Evolutionary conservation across 92 coral and sea anemone genomes (phyloP).

Genomic region (Chrysogorgia sp.): DNA sequence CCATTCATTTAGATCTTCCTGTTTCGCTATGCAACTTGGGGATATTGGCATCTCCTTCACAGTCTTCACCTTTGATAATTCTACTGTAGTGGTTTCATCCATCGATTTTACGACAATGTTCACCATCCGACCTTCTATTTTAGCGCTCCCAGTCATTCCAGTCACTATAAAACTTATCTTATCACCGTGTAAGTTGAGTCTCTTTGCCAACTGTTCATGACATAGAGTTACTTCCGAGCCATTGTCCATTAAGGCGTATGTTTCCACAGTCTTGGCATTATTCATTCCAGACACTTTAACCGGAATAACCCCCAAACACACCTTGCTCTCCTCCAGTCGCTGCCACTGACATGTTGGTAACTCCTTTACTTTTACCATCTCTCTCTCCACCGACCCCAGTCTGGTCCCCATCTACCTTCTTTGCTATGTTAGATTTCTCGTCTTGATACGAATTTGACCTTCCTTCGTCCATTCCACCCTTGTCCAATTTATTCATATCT

Average conservation of each 20-base stretch:
- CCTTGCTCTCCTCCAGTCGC: conserved; percentile 59
- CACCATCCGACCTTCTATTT: conserved; percentile 52
- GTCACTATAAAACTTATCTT: conserved; percentile 60
- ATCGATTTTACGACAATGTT: conserved; percentile 60
- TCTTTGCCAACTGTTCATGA: conserved; percentile 52
- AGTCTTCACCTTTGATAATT: too few species aligned
- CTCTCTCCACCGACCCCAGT: conserved; percentile 22
- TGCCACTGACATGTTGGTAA: conserved; percentile 2
- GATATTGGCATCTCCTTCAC: conserved; percentile 63
- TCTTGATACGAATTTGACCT: background rate
- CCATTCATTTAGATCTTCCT: conserved; percentile 9
- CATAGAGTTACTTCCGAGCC: conserved; percentile 72
- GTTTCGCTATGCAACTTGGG: background rate
- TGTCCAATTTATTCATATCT: too few species aligned
- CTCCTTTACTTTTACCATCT: background rate
- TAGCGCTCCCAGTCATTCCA: conserved; percentile 64
- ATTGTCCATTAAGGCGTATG: too few species aligned
- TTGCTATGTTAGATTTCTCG: background rate
- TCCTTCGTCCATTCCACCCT: background rate
- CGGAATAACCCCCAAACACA: conserved; percentile 71
- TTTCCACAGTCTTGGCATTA: conserved; percentile 41
- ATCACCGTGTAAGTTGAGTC: conserved; percentile 48
- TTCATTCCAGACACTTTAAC: conserved; percentile 65
- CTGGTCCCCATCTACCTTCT: background rate
- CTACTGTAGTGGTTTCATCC: conserved; percentile 54